phyloP scores from a whole-genome alignment of 2,888 invertebrate genomes.

The Nezara viridula region DNA sequence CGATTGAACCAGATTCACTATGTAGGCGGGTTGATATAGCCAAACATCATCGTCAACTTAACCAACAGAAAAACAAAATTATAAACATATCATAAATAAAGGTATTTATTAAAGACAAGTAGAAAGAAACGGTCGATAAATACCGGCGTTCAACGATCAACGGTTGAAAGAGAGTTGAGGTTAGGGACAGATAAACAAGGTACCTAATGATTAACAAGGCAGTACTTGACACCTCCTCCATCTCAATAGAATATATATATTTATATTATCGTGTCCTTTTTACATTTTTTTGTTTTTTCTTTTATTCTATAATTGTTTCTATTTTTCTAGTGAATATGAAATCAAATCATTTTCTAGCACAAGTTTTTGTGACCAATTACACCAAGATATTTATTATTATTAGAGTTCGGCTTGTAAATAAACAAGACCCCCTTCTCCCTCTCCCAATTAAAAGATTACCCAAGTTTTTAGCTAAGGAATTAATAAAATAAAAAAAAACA shows the following conservation, averaged over 20 bases:
- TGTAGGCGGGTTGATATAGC: not conserved
- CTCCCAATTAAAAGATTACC: too few relatives aligned
- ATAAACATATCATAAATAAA: not conserved
- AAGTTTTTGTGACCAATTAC: not conserved
- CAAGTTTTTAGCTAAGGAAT: too few relatives aligned
- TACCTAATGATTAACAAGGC: not conserved
- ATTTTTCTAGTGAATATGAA: not conserved
- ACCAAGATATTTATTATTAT: too few relatives aligned
- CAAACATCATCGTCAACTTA: not conserved
- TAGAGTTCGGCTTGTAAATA: too few relatives aligned
- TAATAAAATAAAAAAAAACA: too few relatives aligned
- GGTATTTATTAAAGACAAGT: constrained; percentile 35
- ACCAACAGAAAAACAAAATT: not conserved
- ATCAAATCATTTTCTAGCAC: not conserved
- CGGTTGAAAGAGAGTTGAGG: not conserved
- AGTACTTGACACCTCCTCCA: not conserved
- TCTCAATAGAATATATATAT: not conserved
- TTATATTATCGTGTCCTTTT: not conserved
- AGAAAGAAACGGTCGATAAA: not conserved
- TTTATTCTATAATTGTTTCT: not conserved
- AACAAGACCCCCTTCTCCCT: too few relatives aligned
- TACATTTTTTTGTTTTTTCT: not conserved
- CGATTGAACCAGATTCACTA: not conserved
- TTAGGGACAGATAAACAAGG: not conserved
- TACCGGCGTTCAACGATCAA: not conserved